Conservation (phyloP, 2,113 vertebrate species). For the Poeciliopsis retropinna region DNA sequence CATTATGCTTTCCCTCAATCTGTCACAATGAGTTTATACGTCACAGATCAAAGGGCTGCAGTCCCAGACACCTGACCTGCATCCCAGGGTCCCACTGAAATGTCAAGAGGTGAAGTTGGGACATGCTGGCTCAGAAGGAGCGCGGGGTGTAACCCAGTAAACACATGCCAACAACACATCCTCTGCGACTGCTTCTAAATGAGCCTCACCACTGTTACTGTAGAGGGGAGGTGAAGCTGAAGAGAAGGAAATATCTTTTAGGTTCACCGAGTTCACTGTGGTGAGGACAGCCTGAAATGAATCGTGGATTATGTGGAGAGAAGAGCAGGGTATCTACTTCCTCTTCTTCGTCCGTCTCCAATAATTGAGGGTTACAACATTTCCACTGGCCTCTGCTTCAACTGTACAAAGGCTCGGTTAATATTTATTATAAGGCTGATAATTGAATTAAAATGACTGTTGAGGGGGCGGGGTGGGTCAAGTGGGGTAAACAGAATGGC, state of each 20-base stretch:
- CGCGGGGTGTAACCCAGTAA: slow-evolving; percentile 56
- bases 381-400: slow-evolving; percentile 36
- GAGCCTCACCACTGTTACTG: slow-evolving; percentile 29
- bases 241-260: slow-evolving; percentile 10
- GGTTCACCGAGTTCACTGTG: slow-evolving; percentile 53
- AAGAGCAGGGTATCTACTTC: slow-evolving; percentile 6
- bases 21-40: slow-evolving; percentile 58
- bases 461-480: not conserved
- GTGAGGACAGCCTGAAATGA: slow-evolving; percentile 7
- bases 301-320: slow-evolving; percentile 15
- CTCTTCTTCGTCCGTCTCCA: not conserved
- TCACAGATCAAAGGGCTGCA: slow-evolving; percentile 63
- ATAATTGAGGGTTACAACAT: slow-evolving; percentile 18
- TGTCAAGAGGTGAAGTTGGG: slow-evolving; percentile 73
- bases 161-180: slow-evolving; percentile 66
- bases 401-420: slow-evolving; percentile 32
- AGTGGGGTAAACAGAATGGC: slow-evolving; percentile 4
- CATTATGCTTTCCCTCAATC: slow-evolving; percentile 66
- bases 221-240: not conserved
- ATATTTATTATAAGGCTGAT: slow-evolving; percentile 53
- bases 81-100: slow-evolving; percentile 67
- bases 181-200: slow-evolving; percentile 57
- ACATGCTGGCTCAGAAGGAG: slow-evolving; percentile 44
- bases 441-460: slow-evolving; percentile 48
- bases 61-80: slow-evolving; percentile 69